A percentile compares a stretch with the other conserved stretches of the same genome.
Evolutionary conservation across 2,113 vertebrate species (phyloP).

Genomic region (Thunnus maccoyii): DNA sequence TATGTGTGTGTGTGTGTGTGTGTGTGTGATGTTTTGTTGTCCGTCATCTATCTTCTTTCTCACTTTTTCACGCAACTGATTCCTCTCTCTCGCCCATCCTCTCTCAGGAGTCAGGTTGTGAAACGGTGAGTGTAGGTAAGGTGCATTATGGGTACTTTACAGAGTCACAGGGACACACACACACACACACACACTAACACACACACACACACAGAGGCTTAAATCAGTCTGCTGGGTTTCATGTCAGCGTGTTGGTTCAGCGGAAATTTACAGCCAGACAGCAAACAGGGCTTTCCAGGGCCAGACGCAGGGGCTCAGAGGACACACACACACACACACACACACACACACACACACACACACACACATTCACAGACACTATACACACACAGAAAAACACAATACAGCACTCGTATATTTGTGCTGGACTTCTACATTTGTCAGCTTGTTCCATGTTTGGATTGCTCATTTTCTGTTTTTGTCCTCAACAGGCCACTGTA

Average conservation of each 20-base stretch:
- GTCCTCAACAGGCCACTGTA: constrained; percentile 1
- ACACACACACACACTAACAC: constrained; percentile 8
- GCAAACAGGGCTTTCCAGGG: constrained; percentile 38
- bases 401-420: no score
- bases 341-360: constrained; percentile 13
- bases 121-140: constrained; percentile 19
- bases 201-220: constrained; percentile 36
- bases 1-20: constrained; percentile 26
- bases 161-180: not conserved
- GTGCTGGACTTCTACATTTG: not conserved
- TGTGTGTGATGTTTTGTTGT: constrained; percentile 12
- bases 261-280: constrained; percentile 29
- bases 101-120: constrained; percentile 17
- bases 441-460: not conserved
- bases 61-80: constrained; percentile 24
- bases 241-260: constrained; percentile 39
- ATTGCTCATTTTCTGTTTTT: not conserved
- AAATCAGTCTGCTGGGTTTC: constrained; percentile 42
- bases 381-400: not conserved
- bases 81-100: not conserved
- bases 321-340: not conserved
- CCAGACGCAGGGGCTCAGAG: constrained; percentile 33
- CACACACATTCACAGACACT: constrained; percentile 3
- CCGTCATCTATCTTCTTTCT: constrained; percentile 21
- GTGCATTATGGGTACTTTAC: constrained; percentile 54